phyloP scores from a whole-genome alignment of 2,888 invertebrate species.

The Agrotis clavis region DNA sequence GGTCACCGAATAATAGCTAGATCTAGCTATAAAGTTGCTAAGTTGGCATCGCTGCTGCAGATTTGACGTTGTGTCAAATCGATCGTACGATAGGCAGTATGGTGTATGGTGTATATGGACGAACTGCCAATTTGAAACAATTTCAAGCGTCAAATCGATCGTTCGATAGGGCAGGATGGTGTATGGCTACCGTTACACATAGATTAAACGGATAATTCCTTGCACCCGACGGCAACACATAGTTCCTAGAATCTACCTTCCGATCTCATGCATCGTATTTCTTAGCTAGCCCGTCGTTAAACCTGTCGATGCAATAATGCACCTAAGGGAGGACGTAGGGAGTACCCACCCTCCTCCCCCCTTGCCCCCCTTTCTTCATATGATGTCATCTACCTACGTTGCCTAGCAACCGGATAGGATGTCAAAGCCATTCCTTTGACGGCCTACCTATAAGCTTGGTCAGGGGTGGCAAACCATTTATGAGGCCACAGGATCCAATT shows the following conservation, averaged over 20 bases:
- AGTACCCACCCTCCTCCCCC: not conserved
- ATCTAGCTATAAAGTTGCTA: no score
- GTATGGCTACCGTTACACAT: no score
- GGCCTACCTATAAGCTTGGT: slow-evolving; percentile 5
- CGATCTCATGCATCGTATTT: slow-evolving; percentile 32
- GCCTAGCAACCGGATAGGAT: slow-evolving; percentile 58
- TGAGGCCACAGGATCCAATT: no score
- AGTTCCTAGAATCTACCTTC: not conserved
- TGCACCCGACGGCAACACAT: not conserved
- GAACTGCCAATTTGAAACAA: no score
- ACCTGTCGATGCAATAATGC: slow-evolving; percentile 52
- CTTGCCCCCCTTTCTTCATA: slow-evolving; percentile 17
- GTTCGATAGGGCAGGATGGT: no score
- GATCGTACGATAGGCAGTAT: no score
- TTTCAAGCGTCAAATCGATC: no score
- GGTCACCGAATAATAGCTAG: no score
- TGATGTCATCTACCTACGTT: slow-evolving; percentile 54
- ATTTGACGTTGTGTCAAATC: no score
- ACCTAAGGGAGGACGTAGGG: slow-evolving; percentile 36
- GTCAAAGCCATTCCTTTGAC: slow-evolving; percentile 59
- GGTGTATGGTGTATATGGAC: no score
- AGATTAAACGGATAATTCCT: not conserved
- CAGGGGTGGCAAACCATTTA: no score
- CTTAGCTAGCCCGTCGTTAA: slow-evolving; percentile 33
- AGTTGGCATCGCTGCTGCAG: no score